Conservation (phyloP, 2,888 invertebrate genomes). For the Epinotia demarniana region DNA sequence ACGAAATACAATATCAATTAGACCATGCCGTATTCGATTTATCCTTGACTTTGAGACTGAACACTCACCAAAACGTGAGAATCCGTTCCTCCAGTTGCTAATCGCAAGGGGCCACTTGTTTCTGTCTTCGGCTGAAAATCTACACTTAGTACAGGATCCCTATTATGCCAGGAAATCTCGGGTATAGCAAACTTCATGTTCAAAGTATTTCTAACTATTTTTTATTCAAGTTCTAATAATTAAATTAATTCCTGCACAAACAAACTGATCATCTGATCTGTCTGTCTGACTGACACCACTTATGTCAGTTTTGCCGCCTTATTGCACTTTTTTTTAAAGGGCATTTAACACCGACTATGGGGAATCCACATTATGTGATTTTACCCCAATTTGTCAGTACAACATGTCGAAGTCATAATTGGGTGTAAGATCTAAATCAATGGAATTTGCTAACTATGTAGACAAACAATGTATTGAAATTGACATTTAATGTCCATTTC, state of each 20-base stretch:
- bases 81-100: constrained; percentile 97
- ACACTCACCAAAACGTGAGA: constrained; percentile 92
- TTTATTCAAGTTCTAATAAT: background rate
- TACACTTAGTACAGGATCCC: constrained; percentile 96
- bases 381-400: no score
- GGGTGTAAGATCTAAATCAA: no score
- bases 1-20: constrained; percentile 38
- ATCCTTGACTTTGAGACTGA: background rate
- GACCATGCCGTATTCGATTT: background rate
- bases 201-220: constrained; percentile 12
- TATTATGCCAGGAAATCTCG: constrained; percentile 99
- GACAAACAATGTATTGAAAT: no score
- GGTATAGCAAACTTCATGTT: constrained; percentile 97
- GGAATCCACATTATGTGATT: no score
- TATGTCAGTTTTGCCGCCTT: constrained; percentile 53
- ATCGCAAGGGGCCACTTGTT: constrained; percentile 86
- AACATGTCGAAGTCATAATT: no score
- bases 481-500: no score
- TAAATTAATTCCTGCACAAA: background rate
- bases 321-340: constrained; percentile 8
- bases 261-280: constrained; percentile 6
- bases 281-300: background rate
- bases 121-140: constrained; percentile 89
- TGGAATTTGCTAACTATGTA: no score
- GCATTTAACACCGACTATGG: no score